Evolutionary conservation across 2,113 vertebrate species (phyloP).

Genomic region (Limnothrissa miodon): DNA sequence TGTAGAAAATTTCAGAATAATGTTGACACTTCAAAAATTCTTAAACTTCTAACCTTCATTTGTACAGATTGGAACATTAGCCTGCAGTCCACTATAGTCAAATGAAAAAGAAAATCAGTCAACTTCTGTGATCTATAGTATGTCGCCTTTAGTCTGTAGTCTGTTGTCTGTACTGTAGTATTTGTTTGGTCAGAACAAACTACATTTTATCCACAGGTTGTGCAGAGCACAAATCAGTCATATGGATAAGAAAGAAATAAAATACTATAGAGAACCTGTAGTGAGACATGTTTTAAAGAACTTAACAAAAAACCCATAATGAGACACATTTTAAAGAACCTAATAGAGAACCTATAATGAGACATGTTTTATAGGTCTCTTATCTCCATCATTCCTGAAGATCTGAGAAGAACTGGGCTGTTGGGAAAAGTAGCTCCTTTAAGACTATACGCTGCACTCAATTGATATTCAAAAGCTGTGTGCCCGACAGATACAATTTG

Average conservation of each 20-base stretch:
- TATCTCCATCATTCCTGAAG: not conserved
- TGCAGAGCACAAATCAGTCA: not conserved
- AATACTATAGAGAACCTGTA: too few species aligned
- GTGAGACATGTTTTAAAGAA: too few species aligned
- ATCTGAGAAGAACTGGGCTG: constrained; percentile 3
- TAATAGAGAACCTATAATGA: not conserved
- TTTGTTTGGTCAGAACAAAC: not conserved
- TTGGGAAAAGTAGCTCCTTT: constrained; percentile 1
- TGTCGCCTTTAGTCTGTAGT: too few species aligned
- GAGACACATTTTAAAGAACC: not conserved
- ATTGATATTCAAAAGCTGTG: constrained; percentile 63
- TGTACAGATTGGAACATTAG: not conserved
- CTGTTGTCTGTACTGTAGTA: too few species aligned
- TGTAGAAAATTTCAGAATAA: not conserved
- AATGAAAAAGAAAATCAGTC: not conserved
- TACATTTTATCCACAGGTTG: not conserved
- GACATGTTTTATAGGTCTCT: not conserved
- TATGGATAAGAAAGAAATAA: too few species aligned
- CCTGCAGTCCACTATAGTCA: not conserved
- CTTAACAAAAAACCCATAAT: too few species aligned
- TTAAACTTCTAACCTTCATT: not conserved
- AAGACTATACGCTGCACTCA: constrained; percentile 37
- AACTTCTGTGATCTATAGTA: not conserved
- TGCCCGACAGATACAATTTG: constrained; percentile 64
- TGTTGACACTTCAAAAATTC: not conserved